Percentiles rank a stretch among this genome's conserved stretches.
These are phyloP conservation scores for Mus musculus DNA, from an alignment of 2,113 vertebrate genomes.

Conservation along the genomic window GRCm39 chr10:68978501-68979000, in stretches of 20 bases:
- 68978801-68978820: background rate
- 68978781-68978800: background rate
- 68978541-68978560: background rate
- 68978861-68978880: background rate
- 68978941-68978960: background rate
- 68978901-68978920: background rate
- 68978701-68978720: no score
- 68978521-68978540: background rate
- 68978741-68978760: background rate
- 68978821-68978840: background rate
- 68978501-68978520: background rate
- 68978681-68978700: background rate
- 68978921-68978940: background rate
- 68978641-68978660: background rate
- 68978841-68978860: background rate
- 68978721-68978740: no score
- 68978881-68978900: background rate
- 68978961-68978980: background rate
- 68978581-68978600: background rate
- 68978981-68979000: background rate
- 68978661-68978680: background rate
- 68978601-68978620: background rate
- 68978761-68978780: background rate
- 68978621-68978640: background rate
- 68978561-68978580: background rate